Percentiles rank a stretch among this genome's conserved stretches.
Conservation (phyloP, 2,888 invertebrate species). For the Campaea margaritaria region DNA sequence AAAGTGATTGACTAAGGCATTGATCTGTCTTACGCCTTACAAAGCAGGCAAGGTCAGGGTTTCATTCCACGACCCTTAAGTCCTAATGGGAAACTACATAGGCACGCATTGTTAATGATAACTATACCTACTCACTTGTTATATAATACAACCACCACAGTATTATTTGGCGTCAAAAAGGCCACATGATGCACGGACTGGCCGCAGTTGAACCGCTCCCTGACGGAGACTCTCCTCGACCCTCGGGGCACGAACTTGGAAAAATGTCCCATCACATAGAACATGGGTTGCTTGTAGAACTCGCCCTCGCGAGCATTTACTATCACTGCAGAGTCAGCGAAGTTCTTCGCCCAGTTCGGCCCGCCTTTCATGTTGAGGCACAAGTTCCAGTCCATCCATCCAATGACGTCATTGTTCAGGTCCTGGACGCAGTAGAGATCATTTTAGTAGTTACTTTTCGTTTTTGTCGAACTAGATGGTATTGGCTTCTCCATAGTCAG, state of each 20-base stretch:
- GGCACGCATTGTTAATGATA: too few species aligned
- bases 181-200: slow-evolving; percentile 57
- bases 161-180: slow-evolving; percentile 63
- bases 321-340: slow-evolving; percentile 91
- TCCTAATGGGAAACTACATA: too few species aligned
- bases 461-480: too few species aligned
- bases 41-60: too few species aligned
- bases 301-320: slow-evolving; percentile 80
- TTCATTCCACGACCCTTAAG: too few species aligned
- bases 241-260: slow-evolving; percentile 88
- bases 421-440: too few species aligned
- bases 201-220: too few species aligned
- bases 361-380: slow-evolving; percentile 90
- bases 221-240: slow-evolving; percentile 71
- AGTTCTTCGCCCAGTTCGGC: slow-evolving; percentile 91
- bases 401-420: slow-evolving; percentile 89
- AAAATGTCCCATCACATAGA: slow-evolving; percentile 93
- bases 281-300: slow-evolving; percentile 95
- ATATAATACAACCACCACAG: slow-evolving; percentile 65
- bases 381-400: slow-evolving; percentile 97
- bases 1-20: too few species aligned
- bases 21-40: too few species aligned
- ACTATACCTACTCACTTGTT: slow-evolving; percentile 65
- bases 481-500: too few species aligned
- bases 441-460: too few species aligned